phyloP scores from a whole-genome alignment of 1,140 invertebrate species.

The Hylyphantes graminicola region DNA sequence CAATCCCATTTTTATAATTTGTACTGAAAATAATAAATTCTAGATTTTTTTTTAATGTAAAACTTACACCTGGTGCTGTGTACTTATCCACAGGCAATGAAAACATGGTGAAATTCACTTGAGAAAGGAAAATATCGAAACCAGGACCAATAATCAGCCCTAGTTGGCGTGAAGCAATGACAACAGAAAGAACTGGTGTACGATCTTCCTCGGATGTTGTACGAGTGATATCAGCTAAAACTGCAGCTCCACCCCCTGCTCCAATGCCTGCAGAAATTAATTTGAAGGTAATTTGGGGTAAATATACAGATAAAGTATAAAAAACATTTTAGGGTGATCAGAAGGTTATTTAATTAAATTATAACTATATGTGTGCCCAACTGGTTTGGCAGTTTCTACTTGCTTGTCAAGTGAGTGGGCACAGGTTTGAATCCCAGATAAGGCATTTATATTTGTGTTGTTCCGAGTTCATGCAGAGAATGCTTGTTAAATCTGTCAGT shows the following conservation, averaged over 20 bases:
- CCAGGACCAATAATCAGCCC: constrained; percentile 66
- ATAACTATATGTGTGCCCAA: background rate
- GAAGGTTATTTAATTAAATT: background rate
- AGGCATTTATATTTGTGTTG: no score
- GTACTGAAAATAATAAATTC: background rate
- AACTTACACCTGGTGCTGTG: constrained; percentile 66
- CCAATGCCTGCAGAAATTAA: constrained; percentile 64
- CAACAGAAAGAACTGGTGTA: constrained; percentile 65
- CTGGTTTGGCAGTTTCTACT: no score
- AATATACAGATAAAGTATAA: background rate
- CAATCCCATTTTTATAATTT: background rate
- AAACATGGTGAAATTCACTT: constrained; percentile 65
- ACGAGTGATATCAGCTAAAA: constrained; percentile 66
- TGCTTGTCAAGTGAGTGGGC: no score
- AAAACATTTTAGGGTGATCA: background rate
- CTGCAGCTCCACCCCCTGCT: constrained; percentile 62
- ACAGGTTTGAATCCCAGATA: no score
- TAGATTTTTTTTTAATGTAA: background rate
- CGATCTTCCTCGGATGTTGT: constrained; percentile 65
- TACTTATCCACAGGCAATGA: constrained; percentile 66
- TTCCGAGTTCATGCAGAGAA: no score
- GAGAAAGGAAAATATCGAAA: constrained; percentile 66
- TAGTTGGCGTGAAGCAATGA: constrained; percentile 66
- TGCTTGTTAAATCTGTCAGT: no score
- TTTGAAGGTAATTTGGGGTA: background rate